phyloP scores from a whole-genome alignment of 1,140 invertebrate genomes.

The Solen grandis region DNA sequence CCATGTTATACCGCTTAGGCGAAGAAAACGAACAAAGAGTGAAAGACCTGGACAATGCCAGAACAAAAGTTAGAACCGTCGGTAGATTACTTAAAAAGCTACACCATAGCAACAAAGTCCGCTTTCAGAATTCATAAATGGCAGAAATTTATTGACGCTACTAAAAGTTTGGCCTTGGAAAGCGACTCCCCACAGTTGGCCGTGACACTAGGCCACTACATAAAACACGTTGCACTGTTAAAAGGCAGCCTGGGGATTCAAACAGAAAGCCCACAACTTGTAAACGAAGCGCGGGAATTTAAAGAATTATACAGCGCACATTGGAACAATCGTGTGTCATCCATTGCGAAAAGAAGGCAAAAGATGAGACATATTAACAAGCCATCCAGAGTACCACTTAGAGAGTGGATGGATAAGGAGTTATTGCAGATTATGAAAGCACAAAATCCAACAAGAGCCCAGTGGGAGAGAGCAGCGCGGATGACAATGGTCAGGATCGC shows the following conservation, averaged over 20 bases:
- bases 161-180: conserved; percentile 1
- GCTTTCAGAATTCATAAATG: conserved; percentile 5
- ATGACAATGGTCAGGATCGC: background rate
- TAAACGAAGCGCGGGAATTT: conserved; percentile 9
- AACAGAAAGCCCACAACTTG: background rate
- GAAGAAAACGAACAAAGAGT: too few species aligned
- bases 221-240: conserved; percentile 4
- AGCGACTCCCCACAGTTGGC: conserved; percentile 1
- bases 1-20: too few species aligned
- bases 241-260: conserved; percentile 12
- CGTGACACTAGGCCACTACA: too few species aligned
- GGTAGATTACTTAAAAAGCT: background rate
- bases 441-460: background rate
- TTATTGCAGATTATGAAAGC: background rate
- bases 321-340: conserved; percentile 21
- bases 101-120: background rate
- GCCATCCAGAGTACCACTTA: background rate
- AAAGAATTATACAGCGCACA: background rate
- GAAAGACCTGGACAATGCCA: too few species aligned
- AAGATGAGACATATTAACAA: conserved; percentile 16
- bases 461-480: conserved; percentile 2
- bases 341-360: conserved; percentile 13
- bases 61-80: too few species aligned
- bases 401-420: background rate
- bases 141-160: conserved; percentile 10